phyloP scores from a whole-genome alignment of 2,797 vertebrate genomes.

The Anguilla pacifica region DNA sequence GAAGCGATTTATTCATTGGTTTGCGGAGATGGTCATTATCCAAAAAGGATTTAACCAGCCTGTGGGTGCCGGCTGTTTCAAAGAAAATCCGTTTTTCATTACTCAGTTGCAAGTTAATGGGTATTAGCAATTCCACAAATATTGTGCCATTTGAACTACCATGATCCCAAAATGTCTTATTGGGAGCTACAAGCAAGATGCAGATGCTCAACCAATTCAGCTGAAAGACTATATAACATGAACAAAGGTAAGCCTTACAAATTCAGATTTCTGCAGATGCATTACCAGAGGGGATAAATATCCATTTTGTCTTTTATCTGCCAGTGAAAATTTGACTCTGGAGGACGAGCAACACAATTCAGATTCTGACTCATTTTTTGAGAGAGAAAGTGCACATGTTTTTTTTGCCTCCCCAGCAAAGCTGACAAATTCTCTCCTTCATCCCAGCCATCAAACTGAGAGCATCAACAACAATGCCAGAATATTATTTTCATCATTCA shows the following conservation, averaged over 20 bases:
- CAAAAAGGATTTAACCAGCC: conserved; percentile 25
- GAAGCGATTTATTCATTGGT: conserved; percentile 24
- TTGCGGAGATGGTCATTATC: conserved; percentile 37
- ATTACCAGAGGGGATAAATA: neutral
- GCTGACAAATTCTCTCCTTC: conserved; percentile 37
- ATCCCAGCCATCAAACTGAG: conserved; percentile 42
- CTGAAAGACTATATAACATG: conserved; percentile 19
- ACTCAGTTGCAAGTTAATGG: conserved; percentile 27
- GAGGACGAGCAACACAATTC: neutral
- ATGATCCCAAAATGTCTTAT: neutral
- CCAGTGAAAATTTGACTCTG: neutral
- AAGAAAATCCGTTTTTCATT: conserved; percentile 36
- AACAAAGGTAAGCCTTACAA: conserved; percentile 15
- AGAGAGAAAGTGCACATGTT: conserved; percentile 37
- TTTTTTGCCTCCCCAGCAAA: conserved; percentile 16
- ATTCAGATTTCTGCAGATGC: conserved; percentile 1
- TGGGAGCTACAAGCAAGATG: conserved; percentile 22
- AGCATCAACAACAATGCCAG: conserved; percentile 26
- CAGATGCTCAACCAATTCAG: conserved; percentile 5
- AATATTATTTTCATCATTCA: neutral
- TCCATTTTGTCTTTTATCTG: conserved; percentile 20
- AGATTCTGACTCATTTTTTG: conserved; percentile 18
- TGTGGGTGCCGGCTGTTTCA: conserved; percentile 17
- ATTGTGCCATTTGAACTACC: conserved; percentile 2
- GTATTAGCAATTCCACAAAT: conserved; percentile 30